Evolutionary conservation across 2,797 vertebrate species (phyloP), one percentile per base, ranked within the genome.

Genomic region (Alfaro cultratus): DNA sequence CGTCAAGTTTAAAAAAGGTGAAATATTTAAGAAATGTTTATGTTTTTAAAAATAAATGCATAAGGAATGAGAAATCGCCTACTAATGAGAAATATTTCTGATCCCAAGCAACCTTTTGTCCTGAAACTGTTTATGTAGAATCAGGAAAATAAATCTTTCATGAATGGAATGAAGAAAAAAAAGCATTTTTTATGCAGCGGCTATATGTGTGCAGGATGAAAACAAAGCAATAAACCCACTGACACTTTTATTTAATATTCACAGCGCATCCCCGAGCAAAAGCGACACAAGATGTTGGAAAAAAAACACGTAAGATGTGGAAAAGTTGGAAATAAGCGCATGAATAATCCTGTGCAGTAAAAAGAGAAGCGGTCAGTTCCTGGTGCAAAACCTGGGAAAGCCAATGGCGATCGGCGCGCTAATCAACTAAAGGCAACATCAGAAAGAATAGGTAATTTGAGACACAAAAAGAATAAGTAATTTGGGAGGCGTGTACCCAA

Each of bases 391-490:
- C 93, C 94, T 95, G 94, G 36, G 85, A 86, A 95, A 95, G 91
- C 93, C 93, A 96, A 92, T 95, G 96, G 95, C 94, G 90, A 95
- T 91, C 92, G 86, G 81, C 81, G 79, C 89, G 89, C 94, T 96
- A 95, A 95, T 95, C 94, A 95, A 93, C 92, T 94, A 93, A 94
- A 94, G 93, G 93, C 93, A 96, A 96, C 95, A 96, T 96, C 95
- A 95, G 91, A 96, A 96, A 95, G 96, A 96, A 96, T 96, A 94
- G 93, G 95, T 96, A 95, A 96, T 96, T 95, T 95, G 85, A 94
- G 94, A 95, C 94, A 96, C 96, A 96, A 95, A 96, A 96, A 95
- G 95, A 96, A 96, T 96, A 94, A 92, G 94, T 96, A 96, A 96
- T 96, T 95, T 95, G 92, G 91, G 93, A 94, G 90, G 93, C 95